phyloP scores from a whole-genome alignment of 2,797 vertebrate genomes.

The Peromyscus nudipes region DNA sequence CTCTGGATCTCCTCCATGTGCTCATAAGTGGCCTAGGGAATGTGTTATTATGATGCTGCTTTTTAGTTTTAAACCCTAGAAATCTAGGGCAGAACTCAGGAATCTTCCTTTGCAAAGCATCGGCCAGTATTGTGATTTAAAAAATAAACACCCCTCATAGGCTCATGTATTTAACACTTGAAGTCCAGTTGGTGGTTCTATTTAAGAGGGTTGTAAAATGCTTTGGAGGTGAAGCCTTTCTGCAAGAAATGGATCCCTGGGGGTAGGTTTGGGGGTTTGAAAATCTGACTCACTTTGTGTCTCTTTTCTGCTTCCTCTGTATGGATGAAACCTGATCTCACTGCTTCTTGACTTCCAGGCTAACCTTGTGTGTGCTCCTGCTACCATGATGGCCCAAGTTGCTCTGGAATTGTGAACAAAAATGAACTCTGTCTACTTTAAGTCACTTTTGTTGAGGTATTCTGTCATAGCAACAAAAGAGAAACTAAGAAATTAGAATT shows the following conservation, averaged over 20 bases:
- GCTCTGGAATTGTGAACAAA: too few species aligned
- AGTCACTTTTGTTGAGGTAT: neutral
- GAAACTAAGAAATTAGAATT: neutral
- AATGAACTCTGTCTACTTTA: neutral
- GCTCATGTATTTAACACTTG: neutral
- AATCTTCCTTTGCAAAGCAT: neutral
- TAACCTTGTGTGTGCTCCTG: neutral
- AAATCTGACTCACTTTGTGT: neutral
- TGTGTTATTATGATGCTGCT: neutral
- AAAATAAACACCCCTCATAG: neutral
- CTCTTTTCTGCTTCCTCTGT: neutral
- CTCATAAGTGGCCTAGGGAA: neutral
- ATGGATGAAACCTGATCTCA: neutral
- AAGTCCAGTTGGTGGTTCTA: too few species aligned
- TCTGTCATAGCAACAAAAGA: neutral
- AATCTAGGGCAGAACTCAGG: too few species aligned
- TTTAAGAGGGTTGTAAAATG: too few species aligned
- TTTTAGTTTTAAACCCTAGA: neutral
- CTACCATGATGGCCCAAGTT: too few species aligned
- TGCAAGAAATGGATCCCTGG: too few species aligned
- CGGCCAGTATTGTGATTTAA: neutral
- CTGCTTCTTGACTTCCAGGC: neutral
- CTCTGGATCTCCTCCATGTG: neutral
- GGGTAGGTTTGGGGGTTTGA: neutral
- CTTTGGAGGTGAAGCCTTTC: neutral